A percentile compares a stretch with the other conserved stretches of the same genome.
These are phyloP conservation scores for Eupeodes latifasciatus DNA, from an alignment of 2,888 invertebrate genomes.

Conservation along the genomic window DNA sequence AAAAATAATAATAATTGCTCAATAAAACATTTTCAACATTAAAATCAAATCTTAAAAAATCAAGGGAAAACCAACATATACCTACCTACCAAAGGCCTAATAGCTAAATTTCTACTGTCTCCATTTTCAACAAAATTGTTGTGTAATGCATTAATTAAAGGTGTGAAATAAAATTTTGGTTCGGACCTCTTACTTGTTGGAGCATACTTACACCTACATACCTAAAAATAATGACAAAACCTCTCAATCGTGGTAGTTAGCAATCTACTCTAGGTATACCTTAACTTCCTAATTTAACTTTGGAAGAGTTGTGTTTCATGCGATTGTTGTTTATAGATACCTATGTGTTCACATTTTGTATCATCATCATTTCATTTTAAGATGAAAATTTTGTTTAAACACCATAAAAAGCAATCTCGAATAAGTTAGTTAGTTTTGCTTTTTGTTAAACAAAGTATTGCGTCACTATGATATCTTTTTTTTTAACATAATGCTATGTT, in stretches of 20 bases:
- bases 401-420: not conserved
- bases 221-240: not conserved
- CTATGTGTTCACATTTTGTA: not conserved
- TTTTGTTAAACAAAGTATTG: slow-evolving; percentile 17
- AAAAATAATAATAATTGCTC: no score
- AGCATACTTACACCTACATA: no score
- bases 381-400: slow-evolving; percentile 47
- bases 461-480: slow-evolving; percentile 41
- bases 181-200: slow-evolving; percentile 1
- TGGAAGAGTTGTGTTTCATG: not conserved
- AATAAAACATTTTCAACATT: no score
- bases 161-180: not conserved
- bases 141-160: slow-evolving; percentile 2
- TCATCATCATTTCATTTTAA: not conserved
- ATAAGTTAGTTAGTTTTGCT: not conserved
- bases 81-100: not conserved
- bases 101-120: not conserved
- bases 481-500: slow-evolving; percentile 77
- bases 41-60: no score
- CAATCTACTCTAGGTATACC: not conserved
- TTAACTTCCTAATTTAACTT: slow-evolving; percentile 3
- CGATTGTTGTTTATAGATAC: not conserved
- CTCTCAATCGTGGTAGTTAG: not conserved
- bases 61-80: no score
- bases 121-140: not conserved